phyloP scores from a whole-genome alignment of 2,888 invertebrate genomes.

The Pterobdella sp. region DNA sequence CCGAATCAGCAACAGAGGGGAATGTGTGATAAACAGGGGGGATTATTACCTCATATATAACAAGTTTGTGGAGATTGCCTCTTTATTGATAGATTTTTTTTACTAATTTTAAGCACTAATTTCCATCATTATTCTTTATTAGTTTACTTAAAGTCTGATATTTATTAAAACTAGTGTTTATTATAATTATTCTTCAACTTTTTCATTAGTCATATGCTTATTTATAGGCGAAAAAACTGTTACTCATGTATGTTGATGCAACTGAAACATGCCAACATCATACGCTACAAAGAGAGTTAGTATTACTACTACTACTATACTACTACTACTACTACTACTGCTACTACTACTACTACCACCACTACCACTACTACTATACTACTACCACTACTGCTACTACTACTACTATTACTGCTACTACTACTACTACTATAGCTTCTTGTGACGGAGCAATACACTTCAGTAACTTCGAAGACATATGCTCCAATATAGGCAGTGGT shows the following conservation, averaged over 20 bases:
- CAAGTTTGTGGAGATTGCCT: neutral
- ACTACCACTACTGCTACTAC: neutral
- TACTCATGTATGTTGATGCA: constrained; percentile 6
- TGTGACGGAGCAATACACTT: neutral
- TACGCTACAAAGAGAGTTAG: constrained; percentile 16
- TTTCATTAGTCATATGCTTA: neutral
- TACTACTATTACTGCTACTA: neutral
- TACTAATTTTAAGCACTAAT: neutral
- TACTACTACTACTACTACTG: neutral
- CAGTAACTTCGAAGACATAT: neutral
- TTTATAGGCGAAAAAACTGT: constrained; percentile 10
- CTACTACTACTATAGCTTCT: neutral
- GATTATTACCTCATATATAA: constrained; percentile 15
- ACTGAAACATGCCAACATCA: constrained; percentile 11
- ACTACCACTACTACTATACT: neutral
- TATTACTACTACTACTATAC: neutral
- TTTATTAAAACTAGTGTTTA: neutral
- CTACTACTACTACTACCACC: neutral
- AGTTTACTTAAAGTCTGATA: neutral
- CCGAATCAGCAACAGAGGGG: constrained; percentile 8
- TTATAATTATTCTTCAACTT: neutral
- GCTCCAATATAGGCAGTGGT: neutral
- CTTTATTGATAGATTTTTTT: neutral
- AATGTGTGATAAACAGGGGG: neutral
- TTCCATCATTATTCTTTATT: neutral